Conservation (phyloP, 2,888 invertebrate species). For the Trichopoda pennipes region DNA sequence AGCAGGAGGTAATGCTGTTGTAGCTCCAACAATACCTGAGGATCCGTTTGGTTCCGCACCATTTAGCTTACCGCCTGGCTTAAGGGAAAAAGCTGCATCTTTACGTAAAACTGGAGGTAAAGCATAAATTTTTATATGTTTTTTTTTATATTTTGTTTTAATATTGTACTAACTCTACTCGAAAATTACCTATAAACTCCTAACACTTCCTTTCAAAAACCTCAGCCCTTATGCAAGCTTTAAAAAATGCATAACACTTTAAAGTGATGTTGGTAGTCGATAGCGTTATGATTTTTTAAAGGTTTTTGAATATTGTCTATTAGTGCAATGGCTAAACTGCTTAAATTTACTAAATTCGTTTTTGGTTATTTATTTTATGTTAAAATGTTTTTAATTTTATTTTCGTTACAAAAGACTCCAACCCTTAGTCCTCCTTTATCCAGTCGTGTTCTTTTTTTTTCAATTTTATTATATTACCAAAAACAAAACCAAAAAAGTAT, state of each 20-base stretch:
- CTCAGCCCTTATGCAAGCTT: conserved; percentile 44
- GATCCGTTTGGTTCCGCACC: conserved; percentile 92
- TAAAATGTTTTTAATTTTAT: conserved; percentile 26
- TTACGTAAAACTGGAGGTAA: conserved; percentile 81
- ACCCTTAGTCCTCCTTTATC: conserved; percentile 20
- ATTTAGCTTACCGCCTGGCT: conserved; percentile 85
- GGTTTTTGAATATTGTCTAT: conserved; percentile 27
- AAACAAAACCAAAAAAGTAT: conserved; percentile 43
- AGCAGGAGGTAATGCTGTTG: not conserved
- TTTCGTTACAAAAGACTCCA: conserved; percentile 26
- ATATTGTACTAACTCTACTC: conserved; percentile 40
- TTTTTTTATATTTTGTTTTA: conserved; percentile 57
- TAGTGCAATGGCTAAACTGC: conserved; percentile 50
- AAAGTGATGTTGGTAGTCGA: conserved; percentile 14
- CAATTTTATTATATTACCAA: conserved; percentile 19
- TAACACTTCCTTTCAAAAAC: conserved; percentile 42
- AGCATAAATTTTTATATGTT: conserved; percentile 77
- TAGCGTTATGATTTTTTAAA: conserved; percentile 62
- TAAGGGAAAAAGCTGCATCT: conserved; percentile 81
- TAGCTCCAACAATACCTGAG: conserved; percentile 81
- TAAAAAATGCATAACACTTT: conserved; percentile 51
- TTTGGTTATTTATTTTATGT: conserved; percentile 25
- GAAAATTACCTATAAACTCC: conserved; percentile 52
- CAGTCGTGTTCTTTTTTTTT: conserved; percentile 26
- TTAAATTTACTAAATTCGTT: conserved; percentile 29